Evolutionary conservation across 2,113 vertebrate genomes (phyloP).

Genomic region (Microtus montanus): DNA sequence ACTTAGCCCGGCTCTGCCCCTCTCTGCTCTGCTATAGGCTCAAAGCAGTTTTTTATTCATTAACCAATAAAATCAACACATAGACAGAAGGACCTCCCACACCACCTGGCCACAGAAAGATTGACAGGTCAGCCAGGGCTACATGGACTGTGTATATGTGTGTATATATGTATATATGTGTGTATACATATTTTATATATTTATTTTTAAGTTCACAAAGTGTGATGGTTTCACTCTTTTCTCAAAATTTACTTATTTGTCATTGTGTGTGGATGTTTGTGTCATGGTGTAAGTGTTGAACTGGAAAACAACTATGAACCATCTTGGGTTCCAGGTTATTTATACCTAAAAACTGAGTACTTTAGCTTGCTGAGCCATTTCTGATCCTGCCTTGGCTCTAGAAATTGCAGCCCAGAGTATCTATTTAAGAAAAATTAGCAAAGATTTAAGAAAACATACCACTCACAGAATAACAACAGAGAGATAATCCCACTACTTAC

Average conservation of each 20-base stretch:
- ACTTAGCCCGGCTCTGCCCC: too few species aligned
- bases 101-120: background rate
- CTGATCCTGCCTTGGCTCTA: background rate
- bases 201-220: background rate
- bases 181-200: background rate
- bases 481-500: background rate
- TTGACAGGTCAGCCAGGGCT: background rate
- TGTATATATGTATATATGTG: background rate
- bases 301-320: background rate
- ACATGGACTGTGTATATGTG: background rate
- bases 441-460: background rate
- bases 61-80: too few species aligned
- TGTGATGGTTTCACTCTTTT: background rate
- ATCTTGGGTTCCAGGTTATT: too few species aligned
- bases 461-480: background rate
- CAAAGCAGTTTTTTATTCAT: too few species aligned
- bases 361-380: background rate
- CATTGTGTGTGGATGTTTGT: background rate
- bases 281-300: background rate
- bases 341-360: too few species aligned
- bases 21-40: too few species aligned
- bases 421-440: background rate
- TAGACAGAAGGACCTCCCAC: too few species aligned
- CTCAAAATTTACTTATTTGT: background rate
- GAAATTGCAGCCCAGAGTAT: background rate